phyloP scores from a whole-genome alignment of 2,888 invertebrate species.

The Myopa testacea region DNA sequence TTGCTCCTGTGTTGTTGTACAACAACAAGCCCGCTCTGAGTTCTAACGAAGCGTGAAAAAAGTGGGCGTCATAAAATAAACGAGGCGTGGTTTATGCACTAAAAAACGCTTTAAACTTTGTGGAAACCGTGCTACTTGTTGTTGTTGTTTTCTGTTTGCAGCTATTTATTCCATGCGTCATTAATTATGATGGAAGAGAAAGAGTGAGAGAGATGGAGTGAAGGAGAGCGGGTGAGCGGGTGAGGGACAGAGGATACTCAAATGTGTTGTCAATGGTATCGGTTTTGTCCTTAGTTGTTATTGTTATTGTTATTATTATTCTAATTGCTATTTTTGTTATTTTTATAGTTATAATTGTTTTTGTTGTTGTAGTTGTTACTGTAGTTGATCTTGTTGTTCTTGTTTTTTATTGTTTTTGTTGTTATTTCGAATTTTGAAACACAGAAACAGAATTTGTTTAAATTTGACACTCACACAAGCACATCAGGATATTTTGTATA shows the following conservation, averaged over 20 bases:
- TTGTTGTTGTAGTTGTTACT: not conserved
- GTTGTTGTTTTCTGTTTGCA: conserved; percentile 53
- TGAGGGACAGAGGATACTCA: too few relatives aligned
- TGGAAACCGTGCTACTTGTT: conserved; percentile 39
- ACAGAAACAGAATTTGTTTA: not conserved
- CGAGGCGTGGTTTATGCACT: conserved; percentile 34
- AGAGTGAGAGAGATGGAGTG: not conserved
- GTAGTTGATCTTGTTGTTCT: not conserved
- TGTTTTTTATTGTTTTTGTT: not conserved
- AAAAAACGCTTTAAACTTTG: conserved; percentile 12
- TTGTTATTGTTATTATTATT: conserved; percentile 28
- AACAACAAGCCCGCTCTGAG: conserved; percentile 36
- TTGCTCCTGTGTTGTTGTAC: not conserved
- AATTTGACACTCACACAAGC: not conserved
- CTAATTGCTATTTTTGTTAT: not conserved
- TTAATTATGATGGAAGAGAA: conserved; percentile 43
- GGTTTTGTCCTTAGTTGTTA: not conserved
- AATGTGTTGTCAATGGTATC: conserved; percentile 40
- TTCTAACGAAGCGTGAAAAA: conserved; percentile 27
- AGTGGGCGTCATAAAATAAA: conserved; percentile 33
- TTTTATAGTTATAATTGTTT: not conserved
- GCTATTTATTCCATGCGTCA: conserved; percentile 56
- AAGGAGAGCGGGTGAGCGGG: too few relatives aligned
- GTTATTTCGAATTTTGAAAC: not conserved
- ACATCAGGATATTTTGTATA: too few relatives aligned